Evolutionary conservation across 2,797 vertebrate species (phyloP), one percentile per base, ranked within the genome.

Genomic region (Rallus crepitans): DNA sequence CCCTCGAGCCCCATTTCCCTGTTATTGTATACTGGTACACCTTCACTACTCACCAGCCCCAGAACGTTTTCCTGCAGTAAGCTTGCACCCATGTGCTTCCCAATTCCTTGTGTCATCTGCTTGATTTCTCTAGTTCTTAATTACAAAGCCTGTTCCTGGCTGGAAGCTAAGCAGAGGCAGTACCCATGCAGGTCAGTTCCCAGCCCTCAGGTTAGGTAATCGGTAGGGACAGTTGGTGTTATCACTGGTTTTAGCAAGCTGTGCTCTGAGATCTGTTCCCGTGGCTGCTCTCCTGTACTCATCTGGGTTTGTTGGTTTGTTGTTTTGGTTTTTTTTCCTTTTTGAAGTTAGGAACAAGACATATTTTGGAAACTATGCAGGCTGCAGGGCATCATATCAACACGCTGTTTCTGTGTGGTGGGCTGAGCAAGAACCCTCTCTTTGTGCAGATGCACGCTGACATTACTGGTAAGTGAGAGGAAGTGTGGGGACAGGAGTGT

Each of bases 381-480:
- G 96, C 98, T 79, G 98, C 98, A 40, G 99, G 99, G 15, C 99
- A 99, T 93, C 98, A 96, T 52, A 98, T 99, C 98, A 98, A 69
- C 86, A 98, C 99, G 1, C 97, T 99, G 83, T 99, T 99, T 94
- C 97, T 99, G 86, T 99, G 99, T 7, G 99, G 99, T 6, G 99
- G 99, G 16, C 97, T 99, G 94, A 99, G 99, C 98, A 99, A 99
- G 98, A 99, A 99, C 68, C 79, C 98, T 11, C 98, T 99, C 84
- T 99, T 99, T 91, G 99, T 99, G 60, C 99, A 99, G 97, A 98
- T 98, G 96, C 99, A 99, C 0, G 99, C 99, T 8, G 99, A 99
- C 73, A 98, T 99, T 57, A 99, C 99, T 77, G 99, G 99, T 99
- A 87, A 98, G 98, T 94, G 13, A 75, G 47, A 72, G 59, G 42